Percentiles rank a stretch among this genome's conserved stretches.
Evolutionary conservation across 2,797 vertebrate genomes (phyloP).

Genomic region (Falco novaeseelandiae): DNA sequence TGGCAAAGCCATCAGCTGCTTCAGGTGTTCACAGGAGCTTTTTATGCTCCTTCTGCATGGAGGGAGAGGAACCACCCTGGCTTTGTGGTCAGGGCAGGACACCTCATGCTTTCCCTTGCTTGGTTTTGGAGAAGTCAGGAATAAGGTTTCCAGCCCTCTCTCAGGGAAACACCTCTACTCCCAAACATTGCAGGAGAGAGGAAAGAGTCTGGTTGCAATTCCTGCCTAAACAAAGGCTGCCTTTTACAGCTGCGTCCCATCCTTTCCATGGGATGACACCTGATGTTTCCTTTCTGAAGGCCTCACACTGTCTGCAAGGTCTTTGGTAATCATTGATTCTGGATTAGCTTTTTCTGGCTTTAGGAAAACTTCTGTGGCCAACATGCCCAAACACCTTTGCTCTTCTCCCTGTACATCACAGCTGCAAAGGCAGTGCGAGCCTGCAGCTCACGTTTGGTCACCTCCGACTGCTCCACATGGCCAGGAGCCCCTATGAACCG

Average conservation of each 20-base stretch:
- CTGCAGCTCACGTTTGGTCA: accelerated
- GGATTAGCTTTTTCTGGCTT: neutral
- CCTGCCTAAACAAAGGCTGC: neutral
- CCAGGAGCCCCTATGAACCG: accelerated
- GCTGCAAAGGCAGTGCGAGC: accelerated
- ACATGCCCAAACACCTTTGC: neutral
- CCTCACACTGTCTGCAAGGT: accelerated
- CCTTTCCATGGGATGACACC: accelerated
- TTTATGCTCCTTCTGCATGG: accelerated
- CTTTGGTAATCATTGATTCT: neutral
- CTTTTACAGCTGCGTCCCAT: neutral
- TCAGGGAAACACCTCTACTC: neutral
- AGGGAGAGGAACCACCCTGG: neutral
- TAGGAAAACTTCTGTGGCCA: neutral
- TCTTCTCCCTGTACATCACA: neutral
- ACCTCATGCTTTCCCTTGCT: neutral
- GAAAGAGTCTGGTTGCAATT: neutral
- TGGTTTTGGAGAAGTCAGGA: neutral
- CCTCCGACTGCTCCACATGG: neutral
- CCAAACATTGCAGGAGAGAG: neutral
- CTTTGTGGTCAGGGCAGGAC: neutral
- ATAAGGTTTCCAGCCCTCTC: neutral
- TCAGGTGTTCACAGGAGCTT: neutral
- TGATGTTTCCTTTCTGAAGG: neutral
- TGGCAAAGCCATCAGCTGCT: neutral